Percentiles rank a stretch among this genome's conserved stretches.
phyloP scores from a whole-genome alignment of 2,113 vertebrate species.

The Geothlypis trichas region DNA sequence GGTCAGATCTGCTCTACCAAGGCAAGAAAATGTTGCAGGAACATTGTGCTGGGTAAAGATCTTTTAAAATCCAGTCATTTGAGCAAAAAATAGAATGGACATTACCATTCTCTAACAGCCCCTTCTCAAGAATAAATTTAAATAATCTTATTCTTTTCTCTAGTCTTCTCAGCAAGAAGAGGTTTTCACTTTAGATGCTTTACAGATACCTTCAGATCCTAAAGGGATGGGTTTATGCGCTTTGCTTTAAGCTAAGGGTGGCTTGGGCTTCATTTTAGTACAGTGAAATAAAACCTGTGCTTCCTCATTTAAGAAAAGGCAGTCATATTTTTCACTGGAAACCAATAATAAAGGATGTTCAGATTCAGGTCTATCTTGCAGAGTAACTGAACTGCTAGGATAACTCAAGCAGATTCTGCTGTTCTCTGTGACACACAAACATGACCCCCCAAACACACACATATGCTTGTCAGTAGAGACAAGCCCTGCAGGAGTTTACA shows the following conservation, averaged over 20 bases:
- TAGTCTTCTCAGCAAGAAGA: background rate
- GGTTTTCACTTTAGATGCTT: background rate
- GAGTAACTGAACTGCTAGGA: background rate
- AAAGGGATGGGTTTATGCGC: background rate
- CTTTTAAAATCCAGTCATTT: background rate
- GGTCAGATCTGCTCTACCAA: background rate
- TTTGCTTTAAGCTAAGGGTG: background rate
- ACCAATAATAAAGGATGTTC: background rate
- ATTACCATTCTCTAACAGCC: background rate
- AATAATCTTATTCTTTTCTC: background rate
- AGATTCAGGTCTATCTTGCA: background rate
- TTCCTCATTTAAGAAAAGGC: background rate
- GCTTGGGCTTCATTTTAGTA: background rate
- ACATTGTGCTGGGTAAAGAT: background rate
- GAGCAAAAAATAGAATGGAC: background rate
- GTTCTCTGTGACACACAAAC: background rate
- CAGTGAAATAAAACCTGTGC: background rate
- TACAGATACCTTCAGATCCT: background rate
- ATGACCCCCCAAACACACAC: background rate
- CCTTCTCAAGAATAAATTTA: background rate
- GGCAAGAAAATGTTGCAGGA: background rate
- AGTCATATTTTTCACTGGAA: background rate
- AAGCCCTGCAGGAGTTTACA: background rate
- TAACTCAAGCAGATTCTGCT: background rate
- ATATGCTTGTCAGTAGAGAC: background rate